Conservation (phyloP, 2,113 vertebrate species). For the Alligator mississippiensis region DNA sequence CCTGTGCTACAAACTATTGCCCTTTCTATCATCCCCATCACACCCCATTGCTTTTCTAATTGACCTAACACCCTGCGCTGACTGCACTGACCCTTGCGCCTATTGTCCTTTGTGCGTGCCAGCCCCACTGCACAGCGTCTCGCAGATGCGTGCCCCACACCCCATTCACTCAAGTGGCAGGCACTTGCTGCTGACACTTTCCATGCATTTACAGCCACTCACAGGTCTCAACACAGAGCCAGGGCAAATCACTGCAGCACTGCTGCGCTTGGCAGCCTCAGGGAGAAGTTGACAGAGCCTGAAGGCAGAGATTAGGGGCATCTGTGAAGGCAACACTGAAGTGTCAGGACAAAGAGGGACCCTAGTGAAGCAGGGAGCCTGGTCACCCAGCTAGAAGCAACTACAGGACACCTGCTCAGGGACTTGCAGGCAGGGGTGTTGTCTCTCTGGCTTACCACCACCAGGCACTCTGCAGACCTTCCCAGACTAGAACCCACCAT, state of each 20-base stretch:
- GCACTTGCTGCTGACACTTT: background rate
- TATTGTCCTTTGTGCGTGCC: background rate
- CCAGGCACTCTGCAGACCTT: too few relatives aligned
- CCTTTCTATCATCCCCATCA: too few relatives aligned
- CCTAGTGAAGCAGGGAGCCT: background rate
- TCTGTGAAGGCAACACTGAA: background rate
- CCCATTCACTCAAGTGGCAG: background rate
- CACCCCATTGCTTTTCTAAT: too few relatives aligned
- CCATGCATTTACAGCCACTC: background rate
- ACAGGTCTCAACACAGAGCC: background rate
- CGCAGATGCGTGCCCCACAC: background rate
- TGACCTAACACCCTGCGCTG: background rate
- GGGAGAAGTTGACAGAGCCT: too few relatives aligned
- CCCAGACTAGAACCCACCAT: too few relatives aligned
- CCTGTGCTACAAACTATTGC: too few relatives aligned
- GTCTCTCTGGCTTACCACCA: too few relatives aligned
- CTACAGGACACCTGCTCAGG: too few relatives aligned
- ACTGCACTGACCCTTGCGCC: background rate
- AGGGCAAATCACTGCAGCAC: background rate
- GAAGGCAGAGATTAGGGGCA: background rate
- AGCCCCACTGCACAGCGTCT: background rate
- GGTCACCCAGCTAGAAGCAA: too few relatives aligned
- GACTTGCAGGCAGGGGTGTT: too few relatives aligned
- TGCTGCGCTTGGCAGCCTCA: background rate
- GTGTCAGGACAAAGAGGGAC: background rate